These are phyloP conservation scores for Colossoma macropomum DNA, from an alignment of 2,113 vertebrate genomes.

Conservation along the genomic window DNA sequence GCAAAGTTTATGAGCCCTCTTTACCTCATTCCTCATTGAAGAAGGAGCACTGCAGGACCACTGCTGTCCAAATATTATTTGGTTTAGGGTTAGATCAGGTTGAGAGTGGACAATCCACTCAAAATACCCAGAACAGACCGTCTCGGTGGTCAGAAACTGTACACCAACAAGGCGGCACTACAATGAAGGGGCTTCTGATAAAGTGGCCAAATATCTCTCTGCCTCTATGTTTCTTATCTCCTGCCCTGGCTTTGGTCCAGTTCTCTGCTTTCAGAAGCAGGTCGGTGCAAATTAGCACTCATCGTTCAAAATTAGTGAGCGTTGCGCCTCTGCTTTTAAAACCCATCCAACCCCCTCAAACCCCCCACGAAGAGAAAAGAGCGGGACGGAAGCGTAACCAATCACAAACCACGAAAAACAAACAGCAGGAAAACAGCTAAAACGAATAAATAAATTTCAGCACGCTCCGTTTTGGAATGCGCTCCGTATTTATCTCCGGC, in stretches of 20 bases:
- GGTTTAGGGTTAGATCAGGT: no score
- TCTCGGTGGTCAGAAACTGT: no score
- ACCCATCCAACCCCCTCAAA: conserved; percentile 63
- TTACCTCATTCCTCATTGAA: no score
- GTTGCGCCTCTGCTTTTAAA: conserved; percentile 43
- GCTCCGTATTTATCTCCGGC: conserved; percentile 59
- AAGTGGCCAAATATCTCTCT: not conserved
- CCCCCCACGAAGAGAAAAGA: conserved; percentile 48
- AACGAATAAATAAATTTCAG: conserved; percentile 72
- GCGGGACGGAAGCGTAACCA: conserved; percentile 63
- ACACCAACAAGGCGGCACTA: not conserved
- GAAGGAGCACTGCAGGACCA: no score
- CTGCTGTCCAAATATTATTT: no score
- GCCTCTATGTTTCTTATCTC: not conserved
- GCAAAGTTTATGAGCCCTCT: no score
- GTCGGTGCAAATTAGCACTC: conserved; percentile 66
- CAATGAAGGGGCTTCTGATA: not conserved
- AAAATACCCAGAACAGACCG: no score
- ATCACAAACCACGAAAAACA: conserved; percentile 65
- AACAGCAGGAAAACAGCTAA: conserved; percentile 68
- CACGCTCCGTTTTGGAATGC: conserved; percentile 67
- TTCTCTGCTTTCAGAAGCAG: conserved; percentile 55
- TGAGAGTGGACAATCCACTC: no score
- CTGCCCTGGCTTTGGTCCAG: conserved; percentile 14
- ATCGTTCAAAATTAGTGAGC: conserved; percentile 52